Evolutionary conservation across 1,140 invertebrate genomes (phyloP).

Genomic region (Sesamia nonagrioides): DNA sequence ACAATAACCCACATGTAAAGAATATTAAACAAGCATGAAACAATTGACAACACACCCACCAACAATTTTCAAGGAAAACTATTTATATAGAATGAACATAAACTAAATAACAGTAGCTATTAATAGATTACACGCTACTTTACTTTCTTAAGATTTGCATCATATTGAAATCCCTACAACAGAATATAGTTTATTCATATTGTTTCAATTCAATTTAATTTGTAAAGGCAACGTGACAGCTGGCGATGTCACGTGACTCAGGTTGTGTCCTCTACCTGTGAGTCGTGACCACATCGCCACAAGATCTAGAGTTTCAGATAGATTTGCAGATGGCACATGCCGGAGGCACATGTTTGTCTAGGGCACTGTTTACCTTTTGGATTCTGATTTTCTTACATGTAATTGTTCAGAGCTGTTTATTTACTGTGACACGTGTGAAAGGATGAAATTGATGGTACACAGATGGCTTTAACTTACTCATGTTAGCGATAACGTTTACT

Average conservation of each 20-base stretch:
- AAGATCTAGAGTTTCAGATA: neutral
- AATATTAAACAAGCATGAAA: neutral
- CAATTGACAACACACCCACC: neutral
- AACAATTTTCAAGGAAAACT: no score
- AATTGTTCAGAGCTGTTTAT: neutral
- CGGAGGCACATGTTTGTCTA: neutral
- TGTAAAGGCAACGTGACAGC: constrained; percentile 34
- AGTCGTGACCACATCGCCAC: constrained; percentile 10
- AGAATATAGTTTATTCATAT: constrained; percentile 8
- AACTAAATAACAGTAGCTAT: no score
- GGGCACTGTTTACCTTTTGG: neutral
- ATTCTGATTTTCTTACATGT: neutral
- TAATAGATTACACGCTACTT: neutral
- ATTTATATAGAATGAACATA: no score
- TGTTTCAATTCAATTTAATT: constrained; percentile 17
- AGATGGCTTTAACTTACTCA: no score
- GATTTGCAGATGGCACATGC: neutral
- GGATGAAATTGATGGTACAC: no score
- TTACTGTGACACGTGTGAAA: neutral
- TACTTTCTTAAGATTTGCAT: neutral
- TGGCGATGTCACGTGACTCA: neutral
- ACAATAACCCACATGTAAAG: neutral
- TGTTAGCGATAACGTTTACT: no score
- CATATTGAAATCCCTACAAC: constrained; percentile 1
- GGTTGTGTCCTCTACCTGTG: neutral